A percentile compares a stretch with the other conserved stretches of the same genome.
Conservation (phyloP, 2,888 invertebrate species). For the Erpobdella octoculata region DNA sequence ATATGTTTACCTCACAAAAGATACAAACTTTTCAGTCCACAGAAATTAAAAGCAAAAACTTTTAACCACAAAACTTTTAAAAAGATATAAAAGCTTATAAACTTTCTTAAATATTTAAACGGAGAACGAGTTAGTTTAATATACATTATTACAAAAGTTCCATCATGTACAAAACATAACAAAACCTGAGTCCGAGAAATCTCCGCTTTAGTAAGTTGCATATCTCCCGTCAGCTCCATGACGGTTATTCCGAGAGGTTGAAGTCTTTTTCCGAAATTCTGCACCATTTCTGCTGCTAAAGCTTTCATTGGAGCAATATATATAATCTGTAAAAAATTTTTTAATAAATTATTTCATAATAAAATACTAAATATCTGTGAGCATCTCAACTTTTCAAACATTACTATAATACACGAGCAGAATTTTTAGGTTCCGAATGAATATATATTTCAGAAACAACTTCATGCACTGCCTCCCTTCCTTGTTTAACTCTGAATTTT, state of each 20-base stretch:
- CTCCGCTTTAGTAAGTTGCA: slow-evolving; percentile 88
- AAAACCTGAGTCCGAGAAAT: slow-evolving; percentile 81
- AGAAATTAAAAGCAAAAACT: background rate
- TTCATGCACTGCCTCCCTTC: too few relatives aligned
- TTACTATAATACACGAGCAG: too few relatives aligned
- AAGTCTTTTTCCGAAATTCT: slow-evolving; percentile 77
- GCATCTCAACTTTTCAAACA: too few relatives aligned
- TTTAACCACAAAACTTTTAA: background rate
- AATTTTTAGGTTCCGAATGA: too few relatives aligned
- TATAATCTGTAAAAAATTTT: slow-evolving; percentile 64
- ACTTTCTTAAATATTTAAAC: too few relatives aligned
- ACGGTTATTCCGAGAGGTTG: slow-evolving; percentile 71
- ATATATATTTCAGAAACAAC: too few relatives aligned
- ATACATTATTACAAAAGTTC: too few relatives aligned
- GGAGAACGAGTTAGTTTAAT: too few relatives aligned
- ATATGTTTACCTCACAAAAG: background rate
- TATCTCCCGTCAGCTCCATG: slow-evolving; percentile 90
- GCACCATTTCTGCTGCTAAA: slow-evolving; percentile 93
- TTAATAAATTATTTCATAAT: background rate
- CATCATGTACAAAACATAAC: too few relatives aligned
- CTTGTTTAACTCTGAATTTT: too few relatives aligned
- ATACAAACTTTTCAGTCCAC: background rate
- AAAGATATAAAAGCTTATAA: too few relatives aligned
- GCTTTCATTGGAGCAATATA: slow-evolving; percentile 99
- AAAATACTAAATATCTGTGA: too few relatives aligned